Percentiles rank a stretch among this genome's conserved stretches.
These are phyloP conservation scores for Spisula solida DNA, from an alignment of 2,888 invertebrate genomes.

Conservation along the genomic window DNA sequence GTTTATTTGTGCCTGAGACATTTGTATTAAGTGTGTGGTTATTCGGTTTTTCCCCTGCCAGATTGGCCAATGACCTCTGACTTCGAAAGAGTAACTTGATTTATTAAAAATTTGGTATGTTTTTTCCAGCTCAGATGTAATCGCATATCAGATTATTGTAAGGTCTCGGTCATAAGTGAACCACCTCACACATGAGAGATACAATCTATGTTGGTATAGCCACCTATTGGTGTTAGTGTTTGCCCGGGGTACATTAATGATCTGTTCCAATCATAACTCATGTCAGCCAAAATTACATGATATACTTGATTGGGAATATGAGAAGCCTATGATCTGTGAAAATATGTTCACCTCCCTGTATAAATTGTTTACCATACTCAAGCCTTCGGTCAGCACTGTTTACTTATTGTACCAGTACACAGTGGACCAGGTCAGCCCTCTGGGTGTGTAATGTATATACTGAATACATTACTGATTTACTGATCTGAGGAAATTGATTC, in stretches of 20 bases:
- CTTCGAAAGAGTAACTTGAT: too few species aligned
- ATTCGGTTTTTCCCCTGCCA: too few species aligned
- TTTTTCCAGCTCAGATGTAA: neutral
- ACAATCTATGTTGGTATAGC: neutral
- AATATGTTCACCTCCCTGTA: neutral
- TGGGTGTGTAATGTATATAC: neutral
- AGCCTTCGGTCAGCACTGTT: neutral
- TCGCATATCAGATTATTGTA: neutral
- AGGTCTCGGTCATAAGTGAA: neutral
- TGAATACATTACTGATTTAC: neutral
- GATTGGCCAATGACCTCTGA: too few species aligned
- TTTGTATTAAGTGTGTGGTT: too few species aligned
- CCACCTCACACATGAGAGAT: neutral
- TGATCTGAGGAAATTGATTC: neutral
- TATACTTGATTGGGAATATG: constrained; percentile 7
- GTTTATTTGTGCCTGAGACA: too few species aligned
- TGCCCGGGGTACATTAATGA: neutral
- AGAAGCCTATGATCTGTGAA: neutral
- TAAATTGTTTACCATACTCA: neutral
- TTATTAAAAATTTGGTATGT: too few species aligned
- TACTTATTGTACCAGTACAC: too few species aligned
- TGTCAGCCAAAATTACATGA: constrained; percentile 13
- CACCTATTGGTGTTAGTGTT: constrained; percentile 9
- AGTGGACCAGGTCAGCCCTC: too few species aligned
- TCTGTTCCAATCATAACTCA: neutral